Percentiles rank a stretch among this genome's conserved stretches.
Conservation (phyloP, 2,888 invertebrate species). For the Caenorhabditis imperialis region DNA sequence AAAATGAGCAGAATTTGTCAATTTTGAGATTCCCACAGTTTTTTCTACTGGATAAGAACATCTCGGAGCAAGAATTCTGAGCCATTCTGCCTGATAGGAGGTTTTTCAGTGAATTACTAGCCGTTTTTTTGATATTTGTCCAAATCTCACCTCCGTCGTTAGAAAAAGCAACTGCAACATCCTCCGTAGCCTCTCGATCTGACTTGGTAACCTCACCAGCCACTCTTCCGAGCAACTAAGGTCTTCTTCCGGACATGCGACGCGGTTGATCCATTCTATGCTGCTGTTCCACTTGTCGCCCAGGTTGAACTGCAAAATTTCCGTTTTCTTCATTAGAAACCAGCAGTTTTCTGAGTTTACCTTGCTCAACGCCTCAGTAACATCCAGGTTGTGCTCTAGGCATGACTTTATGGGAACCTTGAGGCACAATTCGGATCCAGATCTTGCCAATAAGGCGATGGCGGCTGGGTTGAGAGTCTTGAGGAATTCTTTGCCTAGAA, state of each 20-base stretch:
- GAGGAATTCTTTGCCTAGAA: conserved; percentile 37
- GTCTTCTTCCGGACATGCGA: conserved; percentile 69
- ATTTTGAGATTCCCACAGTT: no score
- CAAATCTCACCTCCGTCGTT: conserved; percentile 60
- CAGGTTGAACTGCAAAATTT: conserved; percentile 57
- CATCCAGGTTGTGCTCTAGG: conserved; percentile 38
- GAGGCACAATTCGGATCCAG: conserved; percentile 54
- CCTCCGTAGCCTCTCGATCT: conserved; percentile 62
- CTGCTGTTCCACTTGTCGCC: conserved; percentile 70
- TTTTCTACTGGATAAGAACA: no score
- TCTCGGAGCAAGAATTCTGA: no score
- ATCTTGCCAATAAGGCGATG: conserved; percentile 40
- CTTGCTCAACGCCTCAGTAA: conserved; percentile 53
- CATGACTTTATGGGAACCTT: conserved; percentile 51
- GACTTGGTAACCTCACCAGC: conserved; percentile 63
- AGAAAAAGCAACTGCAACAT: conserved; percentile 65
- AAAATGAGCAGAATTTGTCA: no score
- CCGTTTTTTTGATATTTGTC: neutral
- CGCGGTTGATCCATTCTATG: conserved; percentile 68
- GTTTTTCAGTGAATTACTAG: no score
- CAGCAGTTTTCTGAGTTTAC: conserved; percentile 14
- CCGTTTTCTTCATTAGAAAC: neutral
- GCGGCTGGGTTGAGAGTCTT: conserved; percentile 52
- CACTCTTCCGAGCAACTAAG: conserved; percentile 66
- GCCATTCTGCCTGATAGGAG: no score